These are phyloP conservation scores for Perognathus longimembris DNA, from an alignment of 2,113 vertebrate genomes.

Conservation along the genomic window DNA sequence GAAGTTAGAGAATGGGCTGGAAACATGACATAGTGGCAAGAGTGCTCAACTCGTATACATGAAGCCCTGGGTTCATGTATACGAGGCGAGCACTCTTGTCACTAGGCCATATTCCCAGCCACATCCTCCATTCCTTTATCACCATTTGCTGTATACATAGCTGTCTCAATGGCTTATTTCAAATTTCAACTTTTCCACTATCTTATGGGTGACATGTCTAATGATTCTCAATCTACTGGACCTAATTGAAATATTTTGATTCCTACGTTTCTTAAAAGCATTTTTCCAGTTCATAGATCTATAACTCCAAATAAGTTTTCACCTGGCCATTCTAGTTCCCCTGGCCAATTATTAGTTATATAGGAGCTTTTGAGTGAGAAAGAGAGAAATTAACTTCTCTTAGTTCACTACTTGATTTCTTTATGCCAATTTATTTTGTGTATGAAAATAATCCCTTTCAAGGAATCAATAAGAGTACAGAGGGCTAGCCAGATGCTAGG, in stretches of 20 bases:
- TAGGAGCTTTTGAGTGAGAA: neutral
- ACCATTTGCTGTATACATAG: neutral
- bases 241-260: neutral
- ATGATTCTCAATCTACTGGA: no score
- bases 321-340: neutral
- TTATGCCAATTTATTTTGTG: neutral
- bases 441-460: neutral
- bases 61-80: no score
- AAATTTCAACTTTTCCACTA: neutral
- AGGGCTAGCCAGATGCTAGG: no score
- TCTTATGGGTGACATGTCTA: neutral
- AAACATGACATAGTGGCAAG: no score
- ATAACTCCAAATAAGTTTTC: neutral
- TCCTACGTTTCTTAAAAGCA: neutral
- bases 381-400: neutral
- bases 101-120: no score
- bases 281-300: neutral
- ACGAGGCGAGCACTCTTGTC: no score
- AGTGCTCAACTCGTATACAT: no score
- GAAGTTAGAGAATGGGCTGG: no score
- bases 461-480: no score
- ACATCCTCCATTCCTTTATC: neutral
- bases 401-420: neutral
- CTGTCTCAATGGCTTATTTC: neutral
- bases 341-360: neutral